These are phyloP conservation scores for Diadophis punctatus DNA, from an alignment of 2,113 vertebrate genomes.

Conservation along the genomic window DNA sequence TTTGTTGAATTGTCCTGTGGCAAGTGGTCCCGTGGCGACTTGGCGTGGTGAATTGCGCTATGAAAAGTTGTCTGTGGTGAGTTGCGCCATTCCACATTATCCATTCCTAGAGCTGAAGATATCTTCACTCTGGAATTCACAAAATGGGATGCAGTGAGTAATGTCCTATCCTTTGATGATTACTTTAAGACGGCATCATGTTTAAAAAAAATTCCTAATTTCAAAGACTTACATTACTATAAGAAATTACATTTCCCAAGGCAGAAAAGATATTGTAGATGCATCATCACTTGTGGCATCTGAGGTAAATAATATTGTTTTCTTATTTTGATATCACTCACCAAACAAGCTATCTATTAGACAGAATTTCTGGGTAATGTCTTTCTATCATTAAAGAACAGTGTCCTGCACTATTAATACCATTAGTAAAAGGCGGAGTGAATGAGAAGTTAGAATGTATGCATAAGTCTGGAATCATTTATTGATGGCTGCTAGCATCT, in stretches of 20 bases:
- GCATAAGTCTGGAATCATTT: not conserved
- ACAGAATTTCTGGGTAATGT: conserved; percentile 45
- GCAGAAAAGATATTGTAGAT: conserved; percentile 35
- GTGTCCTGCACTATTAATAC: conserved; percentile 8
- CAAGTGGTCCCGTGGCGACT: too few relatives aligned
- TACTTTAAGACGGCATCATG: not conserved
- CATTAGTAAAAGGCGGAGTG: not conserved
- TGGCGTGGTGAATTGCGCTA: not conserved
- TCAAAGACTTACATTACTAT: not conserved
- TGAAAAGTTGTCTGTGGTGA: not conserved
- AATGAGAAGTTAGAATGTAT: conserved; percentile 1
- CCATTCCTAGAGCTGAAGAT: too few relatives aligned
- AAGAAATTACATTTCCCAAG: conserved; percentile 33
- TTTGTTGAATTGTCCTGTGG: too few relatives aligned
- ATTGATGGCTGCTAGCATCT: conserved; percentile 3
- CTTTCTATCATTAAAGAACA: conserved; percentile 40
- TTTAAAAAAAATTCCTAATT: not conserved
- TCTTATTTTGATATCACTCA: conserved; percentile 34
- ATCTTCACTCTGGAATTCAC: too few relatives aligned
- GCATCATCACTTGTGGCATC: conserved; percentile 49
- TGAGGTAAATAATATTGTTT: conserved; percentile 56
- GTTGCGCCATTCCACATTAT: too few relatives aligned
- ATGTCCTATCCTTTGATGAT: not conserved
- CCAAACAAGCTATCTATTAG: conserved; percentile 37
- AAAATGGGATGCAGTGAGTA: not conserved